Conservation (phyloP, 2,888 invertebrate genomes). For the Eulithis prunata region DNA sequence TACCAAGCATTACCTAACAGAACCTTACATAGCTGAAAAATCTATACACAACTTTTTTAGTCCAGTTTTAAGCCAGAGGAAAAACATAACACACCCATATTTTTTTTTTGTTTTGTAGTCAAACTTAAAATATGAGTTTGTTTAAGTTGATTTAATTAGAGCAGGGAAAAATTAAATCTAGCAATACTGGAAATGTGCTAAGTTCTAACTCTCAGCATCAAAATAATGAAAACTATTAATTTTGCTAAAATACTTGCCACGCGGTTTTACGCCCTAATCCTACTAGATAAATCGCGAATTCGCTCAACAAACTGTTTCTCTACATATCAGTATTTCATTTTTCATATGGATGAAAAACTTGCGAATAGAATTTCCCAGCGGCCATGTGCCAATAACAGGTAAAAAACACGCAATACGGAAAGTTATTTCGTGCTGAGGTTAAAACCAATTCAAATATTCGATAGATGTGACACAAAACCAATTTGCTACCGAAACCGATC, state of each 20-base stretch:
- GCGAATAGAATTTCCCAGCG: slow-evolving; percentile 45
- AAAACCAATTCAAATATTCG: slow-evolving; percentile 77
- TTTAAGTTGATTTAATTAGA: too few relatives aligned
- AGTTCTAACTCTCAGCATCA: slow-evolving; percentile 23
- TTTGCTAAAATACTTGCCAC: slow-evolving; percentile 21
- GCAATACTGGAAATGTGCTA: slow-evolving; percentile 1
- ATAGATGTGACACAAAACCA: slow-evolving; percentile 68
- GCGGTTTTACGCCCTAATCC: slow-evolving; percentile 1
- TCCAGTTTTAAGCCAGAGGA: too few relatives aligned
- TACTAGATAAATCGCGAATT: slow-evolving; percentile 11
- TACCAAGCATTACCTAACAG: too few relatives aligned
- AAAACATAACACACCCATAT: too few relatives aligned
- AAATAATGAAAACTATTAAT: slow-evolving; percentile 30
- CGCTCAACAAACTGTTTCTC: slow-evolving; percentile 2
- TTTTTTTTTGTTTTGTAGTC: too few relatives aligned
- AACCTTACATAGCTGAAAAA: too few relatives aligned
- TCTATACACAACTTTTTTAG: too few relatives aligned
- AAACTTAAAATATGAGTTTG: too few relatives aligned
- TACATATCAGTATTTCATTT: slow-evolving; percentile 23
- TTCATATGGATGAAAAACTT: slow-evolving; percentile 37
- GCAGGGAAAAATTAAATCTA: too few relatives aligned
- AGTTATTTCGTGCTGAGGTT: slow-evolving; percentile 69
- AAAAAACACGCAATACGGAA: slow-evolving; percentile 53
- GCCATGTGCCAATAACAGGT: slow-evolving; percentile 52
- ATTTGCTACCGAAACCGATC: slow-evolving; percentile 60